Percentiles rank a stretch among this genome's conserved stretches.
These are phyloP conservation scores for Rhadinocentrus ornatus DNA, from an alignment of 2,797 vertebrate genomes.

Conservation along the genomic window DNA sequence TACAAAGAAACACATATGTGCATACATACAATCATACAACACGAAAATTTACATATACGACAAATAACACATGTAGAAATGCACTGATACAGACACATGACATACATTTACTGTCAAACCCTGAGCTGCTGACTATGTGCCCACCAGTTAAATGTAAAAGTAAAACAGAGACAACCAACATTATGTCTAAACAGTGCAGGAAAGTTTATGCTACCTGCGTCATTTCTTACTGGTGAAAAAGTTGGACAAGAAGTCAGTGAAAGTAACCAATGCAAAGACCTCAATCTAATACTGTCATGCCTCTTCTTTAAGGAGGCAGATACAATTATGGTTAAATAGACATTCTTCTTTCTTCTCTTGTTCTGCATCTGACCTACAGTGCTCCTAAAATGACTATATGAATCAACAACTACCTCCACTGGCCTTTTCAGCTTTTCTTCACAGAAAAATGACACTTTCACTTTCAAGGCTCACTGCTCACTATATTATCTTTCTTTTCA, in stretches of 20 bases:
- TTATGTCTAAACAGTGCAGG: conserved; percentile 2
- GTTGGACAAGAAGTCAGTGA: conserved; percentile 36
- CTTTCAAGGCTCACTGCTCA: conserved; percentile 45
- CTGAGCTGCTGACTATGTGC: conserved; percentile 55
- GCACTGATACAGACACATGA: conserved; percentile 79
- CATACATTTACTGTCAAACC: conserved; percentile 70
- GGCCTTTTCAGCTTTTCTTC: conserved; percentile 54
- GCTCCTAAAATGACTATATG: conserved; percentile 21
- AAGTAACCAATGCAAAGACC: conserved; percentile 56
- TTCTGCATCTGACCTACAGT: conserved; percentile 34
- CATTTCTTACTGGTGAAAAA: conserved; percentile 20
- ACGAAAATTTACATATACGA: conserved; percentile 54
- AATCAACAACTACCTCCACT: conserved; percentile 62
- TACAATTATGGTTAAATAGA: conserved; percentile 14
- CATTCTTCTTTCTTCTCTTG: conserved; percentile 11
- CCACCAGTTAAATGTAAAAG: conserved; percentile 6
- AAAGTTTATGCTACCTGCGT: conserved; percentile 4
- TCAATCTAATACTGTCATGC: conserved; percentile 19
- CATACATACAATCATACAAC: conserved; percentile 36
- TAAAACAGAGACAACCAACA: background rate
- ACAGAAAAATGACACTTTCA: conserved; percentile 53
- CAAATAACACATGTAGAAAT: conserved; percentile 82
- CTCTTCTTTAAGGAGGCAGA: conserved; percentile 21
- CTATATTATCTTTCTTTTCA: conserved; percentile 11
- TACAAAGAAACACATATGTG: conserved; percentile 29